Conservation (phyloP, 2,797 vertebrate genomes). For the Mico argentatus region DNA sequence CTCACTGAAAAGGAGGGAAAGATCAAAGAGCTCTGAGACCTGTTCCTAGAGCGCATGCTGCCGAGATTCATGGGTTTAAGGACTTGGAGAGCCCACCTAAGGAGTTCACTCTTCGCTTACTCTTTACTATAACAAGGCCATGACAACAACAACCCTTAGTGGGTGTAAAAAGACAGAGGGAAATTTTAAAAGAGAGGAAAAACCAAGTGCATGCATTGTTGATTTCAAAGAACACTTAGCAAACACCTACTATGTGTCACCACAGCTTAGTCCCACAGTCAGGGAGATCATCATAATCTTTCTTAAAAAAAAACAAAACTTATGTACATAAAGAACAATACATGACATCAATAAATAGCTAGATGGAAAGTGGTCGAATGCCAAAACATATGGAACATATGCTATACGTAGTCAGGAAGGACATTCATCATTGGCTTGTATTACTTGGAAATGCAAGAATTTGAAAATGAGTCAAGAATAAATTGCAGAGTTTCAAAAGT, state of each 20-base stretch:
- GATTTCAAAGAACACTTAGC: neutral
- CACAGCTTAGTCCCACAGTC: neutral
- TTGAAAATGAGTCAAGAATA: conserved; percentile 42
- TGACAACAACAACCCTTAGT: neutral
- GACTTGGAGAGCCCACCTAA: neutral
- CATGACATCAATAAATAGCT: neutral
- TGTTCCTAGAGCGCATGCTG: neutral
- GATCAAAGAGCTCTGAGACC: neutral
- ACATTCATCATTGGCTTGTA: neutral
- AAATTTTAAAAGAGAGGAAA: neutral
- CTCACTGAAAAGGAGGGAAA: neutral
- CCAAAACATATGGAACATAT: neutral
- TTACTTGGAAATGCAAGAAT: conserved; percentile 33
- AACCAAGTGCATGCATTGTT: neutral
- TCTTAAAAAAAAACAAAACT: neutral
- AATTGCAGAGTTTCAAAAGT: neutral
- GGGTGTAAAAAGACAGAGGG: neutral
- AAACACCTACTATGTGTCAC: neutral
- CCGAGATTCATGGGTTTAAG: neutral
- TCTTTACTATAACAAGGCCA: neutral
- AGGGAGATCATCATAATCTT: neutral
- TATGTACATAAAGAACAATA: neutral
- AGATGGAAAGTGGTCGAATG: neutral
- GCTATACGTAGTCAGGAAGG: neutral
- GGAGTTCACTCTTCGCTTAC: neutral